A percentile compares a stretch with the other conserved stretches of the same genome.
These are phyloP conservation scores for Hesperia comma DNA, from an alignment of 2,888 invertebrate genomes.

Conservation along the genomic window DNA sequence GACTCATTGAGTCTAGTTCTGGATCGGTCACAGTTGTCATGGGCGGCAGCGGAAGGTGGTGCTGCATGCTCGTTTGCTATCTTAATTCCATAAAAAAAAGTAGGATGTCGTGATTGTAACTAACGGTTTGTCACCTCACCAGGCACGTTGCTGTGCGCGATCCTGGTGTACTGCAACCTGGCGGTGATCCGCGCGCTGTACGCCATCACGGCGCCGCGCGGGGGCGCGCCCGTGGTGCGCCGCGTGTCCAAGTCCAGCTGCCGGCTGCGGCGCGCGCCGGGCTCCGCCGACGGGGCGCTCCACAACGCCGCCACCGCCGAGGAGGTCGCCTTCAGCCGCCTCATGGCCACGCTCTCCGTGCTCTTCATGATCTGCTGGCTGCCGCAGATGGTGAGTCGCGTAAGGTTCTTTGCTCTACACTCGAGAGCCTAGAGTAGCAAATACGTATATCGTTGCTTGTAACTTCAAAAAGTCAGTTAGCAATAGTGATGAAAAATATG, in stretches of 20 bases:
- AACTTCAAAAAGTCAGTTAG: too few species aligned
- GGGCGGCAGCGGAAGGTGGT: too few species aligned
- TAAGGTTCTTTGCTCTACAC: too few species aligned
- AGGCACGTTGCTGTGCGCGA: slow-evolving; percentile 89
- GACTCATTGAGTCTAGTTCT: too few species aligned
- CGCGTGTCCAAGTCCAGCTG: slow-evolving; percentile 72
- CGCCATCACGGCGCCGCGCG: slow-evolving; percentile 77
- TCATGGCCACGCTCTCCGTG: slow-evolving; percentile 92
- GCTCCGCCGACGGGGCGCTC: slow-evolving; percentile 36
- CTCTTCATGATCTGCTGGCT: slow-evolving; percentile 94
- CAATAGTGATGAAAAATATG: too few species aligned
- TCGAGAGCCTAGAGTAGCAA: too few species aligned
- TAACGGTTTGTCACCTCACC: too few species aligned
- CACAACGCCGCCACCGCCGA: slow-evolving; percentile 87
- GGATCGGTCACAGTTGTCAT: too few species aligned
- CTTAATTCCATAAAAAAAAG: too few species aligned
- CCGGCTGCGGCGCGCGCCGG: slow-evolving; percentile 56
- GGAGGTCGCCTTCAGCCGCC: slow-evolving; percentile 92
- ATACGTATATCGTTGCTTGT: too few species aligned
- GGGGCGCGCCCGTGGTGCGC: slow-evolving; percentile 52
- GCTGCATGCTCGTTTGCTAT: too few species aligned
- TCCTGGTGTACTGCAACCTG: slow-evolving; percentile 92
- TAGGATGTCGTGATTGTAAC: too few species aligned
- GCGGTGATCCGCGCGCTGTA: slow-evolving; percentile 91
- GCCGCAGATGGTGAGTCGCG: slow-evolving; percentile 91